A percentile compares a stretch with the other conserved stretches of the same genome.
Evolutionary conservation across 1,140 invertebrate species (phyloP).

Genomic region (Saccostrea echinata): DNA sequence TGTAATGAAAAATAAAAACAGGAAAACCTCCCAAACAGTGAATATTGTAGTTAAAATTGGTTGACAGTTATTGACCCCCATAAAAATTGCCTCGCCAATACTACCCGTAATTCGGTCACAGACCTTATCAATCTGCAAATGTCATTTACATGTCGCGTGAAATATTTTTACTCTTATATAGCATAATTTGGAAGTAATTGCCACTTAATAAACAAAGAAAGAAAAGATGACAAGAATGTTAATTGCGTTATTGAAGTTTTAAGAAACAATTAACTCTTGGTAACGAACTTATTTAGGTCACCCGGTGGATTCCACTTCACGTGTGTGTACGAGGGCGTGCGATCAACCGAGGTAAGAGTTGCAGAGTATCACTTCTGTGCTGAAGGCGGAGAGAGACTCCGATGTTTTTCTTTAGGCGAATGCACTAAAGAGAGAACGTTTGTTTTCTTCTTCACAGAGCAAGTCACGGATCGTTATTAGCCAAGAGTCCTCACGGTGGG

Average conservation of each 20-base stretch:
- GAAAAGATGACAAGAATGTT: conserved; percentile 30
- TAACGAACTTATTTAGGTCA: conserved; percentile 34
- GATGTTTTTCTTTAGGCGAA: neutral
- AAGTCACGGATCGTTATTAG: neutral
- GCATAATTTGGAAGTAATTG: conserved; percentile 1
- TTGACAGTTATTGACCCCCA: conserved; percentile 8
- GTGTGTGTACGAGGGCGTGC: conserved; percentile 32
- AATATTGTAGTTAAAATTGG: too few species aligned
- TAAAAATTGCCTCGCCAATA: neutral
- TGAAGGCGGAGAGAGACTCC: neutral
- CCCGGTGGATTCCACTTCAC: conserved; percentile 11
- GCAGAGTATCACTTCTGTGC: conserved; percentile 28
- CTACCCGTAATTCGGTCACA: conserved; percentile 15
- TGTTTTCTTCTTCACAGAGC: conserved; percentile 28
- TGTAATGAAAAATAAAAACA: too few species aligned
- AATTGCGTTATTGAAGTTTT: neutral
- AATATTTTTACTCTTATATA: neutral
- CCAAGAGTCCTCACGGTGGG: neutral
- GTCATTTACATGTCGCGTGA: neutral
- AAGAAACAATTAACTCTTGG: neutral
- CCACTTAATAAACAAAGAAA: conserved; percentile 20
- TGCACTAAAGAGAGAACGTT: conserved; percentile 26
- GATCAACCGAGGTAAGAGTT: conserved; percentile 5
- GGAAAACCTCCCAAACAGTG: too few species aligned
- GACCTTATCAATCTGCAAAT: conserved; percentile 6